Conservation (phyloP, 2,113 vertebrate genomes). For the Cryptomyrus ogoouensis region DNA sequence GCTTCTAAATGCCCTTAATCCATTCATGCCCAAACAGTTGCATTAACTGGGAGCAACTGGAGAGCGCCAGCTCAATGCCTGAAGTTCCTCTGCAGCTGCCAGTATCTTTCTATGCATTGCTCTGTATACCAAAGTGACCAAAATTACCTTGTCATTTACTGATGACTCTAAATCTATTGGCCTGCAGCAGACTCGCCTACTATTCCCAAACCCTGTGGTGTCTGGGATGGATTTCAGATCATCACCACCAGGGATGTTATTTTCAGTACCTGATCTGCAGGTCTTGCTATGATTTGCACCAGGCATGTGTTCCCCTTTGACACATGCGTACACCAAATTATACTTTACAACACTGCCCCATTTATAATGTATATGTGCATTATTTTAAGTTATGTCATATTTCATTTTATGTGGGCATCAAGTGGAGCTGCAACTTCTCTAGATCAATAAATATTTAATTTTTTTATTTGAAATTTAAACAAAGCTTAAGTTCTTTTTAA, state of each 20-base stretch:
- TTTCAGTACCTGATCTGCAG: neutral
- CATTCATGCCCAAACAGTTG: neutral
- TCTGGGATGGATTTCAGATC: neutral
- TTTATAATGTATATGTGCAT: neutral
- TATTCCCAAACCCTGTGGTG: neutral
- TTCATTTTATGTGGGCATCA: neutral
- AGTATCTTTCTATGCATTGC: neutral
- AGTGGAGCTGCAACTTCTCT: neutral
- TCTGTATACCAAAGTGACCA: neutral
- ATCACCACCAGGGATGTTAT: neutral
- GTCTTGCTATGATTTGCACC: neutral
- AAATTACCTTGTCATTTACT: neutral
- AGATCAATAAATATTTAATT: no score
- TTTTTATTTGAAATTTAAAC: no score
- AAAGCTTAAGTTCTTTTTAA: no score
- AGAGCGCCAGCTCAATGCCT: neutral
- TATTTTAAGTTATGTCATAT: neutral
- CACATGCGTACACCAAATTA: neutral
- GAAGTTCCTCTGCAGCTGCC: neutral
- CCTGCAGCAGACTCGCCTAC: neutral
- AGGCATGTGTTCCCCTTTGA: neutral
- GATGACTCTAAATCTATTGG: neutral
- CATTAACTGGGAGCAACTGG: neutral
- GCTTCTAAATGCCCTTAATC: neutral
- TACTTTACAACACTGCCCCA: neutral